phyloP scores from a whole-genome alignment of 1,140 invertebrate genomes.

The Panagrolaimus sp. region DNA sequence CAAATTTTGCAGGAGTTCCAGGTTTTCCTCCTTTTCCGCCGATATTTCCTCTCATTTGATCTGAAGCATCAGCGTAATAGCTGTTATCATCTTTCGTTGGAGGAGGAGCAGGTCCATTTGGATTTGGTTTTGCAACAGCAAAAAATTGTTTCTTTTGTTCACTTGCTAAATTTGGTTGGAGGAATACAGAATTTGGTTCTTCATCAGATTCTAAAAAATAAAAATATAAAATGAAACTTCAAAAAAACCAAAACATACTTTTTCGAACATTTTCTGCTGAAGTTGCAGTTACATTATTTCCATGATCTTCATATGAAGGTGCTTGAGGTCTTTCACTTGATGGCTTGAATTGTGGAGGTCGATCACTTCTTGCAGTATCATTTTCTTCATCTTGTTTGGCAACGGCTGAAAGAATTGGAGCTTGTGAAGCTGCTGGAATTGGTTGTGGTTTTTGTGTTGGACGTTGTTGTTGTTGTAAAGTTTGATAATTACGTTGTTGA shows the following conservation, averaged over 20 bases:
- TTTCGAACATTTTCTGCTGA: neutral
- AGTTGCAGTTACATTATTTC: neutral
- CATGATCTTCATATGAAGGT: neutral
- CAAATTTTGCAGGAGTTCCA: too few relatives aligned
- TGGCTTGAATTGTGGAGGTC: neutral
- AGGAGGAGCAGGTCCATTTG: neutral
- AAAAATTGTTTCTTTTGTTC: constrained; percentile 9
- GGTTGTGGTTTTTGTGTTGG: too few relatives aligned
- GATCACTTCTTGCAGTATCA: neutral
- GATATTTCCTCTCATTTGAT: too few relatives aligned
- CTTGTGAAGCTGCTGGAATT: too few relatives aligned
- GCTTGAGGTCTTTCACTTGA: neutral
- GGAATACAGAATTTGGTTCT: constrained; percentile 12
- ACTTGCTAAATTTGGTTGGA: neutral
- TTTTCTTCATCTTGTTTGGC: neutral
- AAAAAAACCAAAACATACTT: neutral
- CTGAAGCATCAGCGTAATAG: neutral
- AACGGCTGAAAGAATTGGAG: neutral
- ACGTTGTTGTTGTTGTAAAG: neutral
- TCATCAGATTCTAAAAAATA: constrained; percentile 10
- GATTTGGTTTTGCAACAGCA: neutral
- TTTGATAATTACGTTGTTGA: neutral
- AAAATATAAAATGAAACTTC: too few relatives aligned
- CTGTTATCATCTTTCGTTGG: neutral
- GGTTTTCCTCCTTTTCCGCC: too few relatives aligned